These are phyloP conservation scores for Penaeus japonicus DNA, from an alignment of 1,140 invertebrate genomes.

Conservation along the genomic window DNA sequence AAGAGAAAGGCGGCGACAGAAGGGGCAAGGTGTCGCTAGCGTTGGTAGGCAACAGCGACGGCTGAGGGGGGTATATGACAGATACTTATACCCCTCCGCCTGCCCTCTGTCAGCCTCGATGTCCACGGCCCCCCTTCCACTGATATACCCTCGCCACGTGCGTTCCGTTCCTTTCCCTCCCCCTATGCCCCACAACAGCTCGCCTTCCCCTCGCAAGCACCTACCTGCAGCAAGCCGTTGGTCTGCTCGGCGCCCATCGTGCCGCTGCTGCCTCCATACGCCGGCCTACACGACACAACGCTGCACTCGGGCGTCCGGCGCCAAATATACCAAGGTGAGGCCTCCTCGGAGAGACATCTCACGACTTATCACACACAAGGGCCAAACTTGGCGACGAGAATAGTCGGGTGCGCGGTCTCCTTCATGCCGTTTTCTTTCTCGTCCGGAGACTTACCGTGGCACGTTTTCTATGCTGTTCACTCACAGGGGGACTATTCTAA, in stretches of 20 bases:
- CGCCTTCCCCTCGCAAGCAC: not conserved
- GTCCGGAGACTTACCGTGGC: not conserved
- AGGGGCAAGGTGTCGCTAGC: not conserved
- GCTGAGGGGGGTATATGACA: not conserved
- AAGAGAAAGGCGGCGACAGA: too few relatives aligned
- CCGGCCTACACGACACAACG: not conserved
- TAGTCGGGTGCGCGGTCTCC: constrained; percentile 41
- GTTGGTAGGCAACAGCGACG: not conserved
- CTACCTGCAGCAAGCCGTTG: constrained; percentile 38
- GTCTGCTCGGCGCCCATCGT: constrained; percentile 45
- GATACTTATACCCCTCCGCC: not conserved
- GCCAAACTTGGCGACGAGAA: constrained; percentile 38
- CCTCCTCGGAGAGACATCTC: constrained; percentile 3
- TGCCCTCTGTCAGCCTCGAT: not conserved
- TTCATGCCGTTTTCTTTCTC: constrained; percentile 29
- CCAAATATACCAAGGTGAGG: constrained; percentile 45
- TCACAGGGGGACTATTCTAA: not conserved
- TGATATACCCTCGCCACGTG: not conserved
- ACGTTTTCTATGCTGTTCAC: constrained; percentile 3
- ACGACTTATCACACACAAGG: constrained; percentile 27
- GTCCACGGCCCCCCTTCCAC: not conserved
- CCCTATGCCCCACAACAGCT: not conserved
- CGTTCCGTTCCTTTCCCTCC: not conserved
- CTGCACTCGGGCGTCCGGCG: not conserved
- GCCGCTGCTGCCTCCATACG: not conserved